Evolutionary conservation across 2,888 invertebrate species (phyloP).

Genomic region (Tenthredo amoena): DNA sequence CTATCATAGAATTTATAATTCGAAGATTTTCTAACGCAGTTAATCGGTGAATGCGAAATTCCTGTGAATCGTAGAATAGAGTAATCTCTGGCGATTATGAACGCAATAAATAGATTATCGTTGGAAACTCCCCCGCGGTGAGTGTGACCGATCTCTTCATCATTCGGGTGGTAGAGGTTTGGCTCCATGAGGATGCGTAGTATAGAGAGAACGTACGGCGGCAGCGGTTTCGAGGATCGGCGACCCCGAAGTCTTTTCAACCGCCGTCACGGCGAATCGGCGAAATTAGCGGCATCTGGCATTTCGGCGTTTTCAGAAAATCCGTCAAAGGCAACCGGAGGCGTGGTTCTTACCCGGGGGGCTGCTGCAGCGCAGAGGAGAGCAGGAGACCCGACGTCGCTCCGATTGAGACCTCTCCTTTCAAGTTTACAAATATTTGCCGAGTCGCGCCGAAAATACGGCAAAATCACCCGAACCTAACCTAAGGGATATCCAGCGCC

Average conservation of each 20-base stretch:
- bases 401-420: slow-evolving; percentile 61
- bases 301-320: slow-evolving; percentile 55
- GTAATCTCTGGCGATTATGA: slow-evolving; percentile 41
- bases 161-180: slow-evolving; percentile 58
- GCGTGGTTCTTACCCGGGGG: slow-evolving; percentile 50
- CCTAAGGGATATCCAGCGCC: background rate
- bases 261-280: slow-evolving; percentile 70
- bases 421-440: slow-evolving; percentile 70
- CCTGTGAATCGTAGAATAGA: background rate
- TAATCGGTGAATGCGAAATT: background rate
- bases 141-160: slow-evolving; percentile 62
- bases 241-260: slow-evolving; percentile 55
- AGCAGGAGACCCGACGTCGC: slow-evolving; percentile 48
- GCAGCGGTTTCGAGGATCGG: slow-evolving; percentile 43
- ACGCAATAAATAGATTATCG: slow-evolving; percentile 54
- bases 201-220: slow-evolving; percentile 19
- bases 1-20: background rate
- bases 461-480: background rate
- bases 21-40: background rate
- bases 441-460: slow-evolving; percentile 54
- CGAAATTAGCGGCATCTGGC: slow-evolving; percentile 72
- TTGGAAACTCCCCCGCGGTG: slow-evolving; percentile 50
- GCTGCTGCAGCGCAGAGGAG: background rate
- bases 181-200: slow-evolving; percentile 58
- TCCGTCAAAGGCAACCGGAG: slow-evolving; percentile 50